Base-by-base conservation (phyloP, 2,113 vertebrate species). In the Rhinopomastus cyanomelas region DNA sequence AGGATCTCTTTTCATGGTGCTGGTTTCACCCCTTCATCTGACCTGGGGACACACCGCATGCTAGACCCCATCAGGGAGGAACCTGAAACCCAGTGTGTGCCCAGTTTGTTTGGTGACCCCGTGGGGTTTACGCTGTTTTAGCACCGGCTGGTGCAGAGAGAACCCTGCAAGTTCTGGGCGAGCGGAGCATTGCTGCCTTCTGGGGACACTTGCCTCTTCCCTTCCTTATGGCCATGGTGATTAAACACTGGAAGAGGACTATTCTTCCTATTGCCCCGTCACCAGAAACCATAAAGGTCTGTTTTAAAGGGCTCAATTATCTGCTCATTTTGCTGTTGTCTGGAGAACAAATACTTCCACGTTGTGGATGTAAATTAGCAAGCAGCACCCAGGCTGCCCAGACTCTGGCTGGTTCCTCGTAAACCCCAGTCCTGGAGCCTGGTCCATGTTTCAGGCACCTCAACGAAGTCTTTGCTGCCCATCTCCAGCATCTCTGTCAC, bases 391-490 rank as follows among this genome's bases (percentile, higher is more conserved):
- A 25, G 42, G 36, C 42, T 61, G 46, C 53, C 74, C 52, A 62
- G 39, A 5, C 29, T 18, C 34, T 4, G 10, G 0, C 64, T 37
- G 52, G 2, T 15, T 18, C 32, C n/a, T n/a, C n/a, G n/a, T n/a
- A n/a, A n/a, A n/a, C n/a, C n/a, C n/a, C 22, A 2, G 26, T 1
- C 34, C 66, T 27, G 72, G 46, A 12, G 7, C 8, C 56, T 60
- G 21, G 0, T 3, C 2, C 4, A 1, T 30, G 22, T 44, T 49
- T n/a, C 11, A 5, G 44, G 11, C 20, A 14, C 18, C 61, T 65
- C 75, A 75, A 8, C 1, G 1, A 7, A 17, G 29, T 7, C 2
- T 0, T 48, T 10, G 12, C 15, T 42, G 30, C 64, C 64, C 2
- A 23, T 6, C 48, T 20, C 30, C 12, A 0, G 49, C 85, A 29